phyloP scores from a whole-genome alignment of 2,113 vertebrate species.

The Electrona antarctica region DNA sequence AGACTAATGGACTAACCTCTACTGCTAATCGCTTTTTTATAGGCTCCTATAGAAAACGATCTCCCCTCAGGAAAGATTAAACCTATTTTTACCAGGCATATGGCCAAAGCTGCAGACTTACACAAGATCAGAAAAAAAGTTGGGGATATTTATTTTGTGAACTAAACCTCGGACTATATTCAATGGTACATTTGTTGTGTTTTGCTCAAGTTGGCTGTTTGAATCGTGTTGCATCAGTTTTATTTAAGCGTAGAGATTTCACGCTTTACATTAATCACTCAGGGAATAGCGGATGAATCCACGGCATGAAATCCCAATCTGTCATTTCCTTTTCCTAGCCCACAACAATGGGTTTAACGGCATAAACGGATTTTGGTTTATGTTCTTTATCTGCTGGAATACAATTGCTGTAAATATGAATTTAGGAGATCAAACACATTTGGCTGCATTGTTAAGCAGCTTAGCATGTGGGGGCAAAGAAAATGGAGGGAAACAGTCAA shows the following conservation, averaged over 20 bases:
- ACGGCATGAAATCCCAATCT: conserved; percentile 76
- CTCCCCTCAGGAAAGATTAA: conserved; percentile 60
- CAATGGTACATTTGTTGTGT: conserved; percentile 9
- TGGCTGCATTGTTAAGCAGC: conserved; percentile 73
- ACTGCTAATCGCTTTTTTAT: conserved; percentile 69
- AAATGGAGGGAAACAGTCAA: conserved; percentile 28
- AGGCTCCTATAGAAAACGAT: conserved; percentile 45
- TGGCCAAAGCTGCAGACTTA: conserved; percentile 9
- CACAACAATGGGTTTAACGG: conserved; percentile 72
- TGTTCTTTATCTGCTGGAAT: conserved; percentile 71
- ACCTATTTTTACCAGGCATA: conserved; percentile 62
- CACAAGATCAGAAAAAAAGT: conserved; percentile 6
- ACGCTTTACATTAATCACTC: conserved; percentile 72
- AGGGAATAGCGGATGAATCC: conserved; percentile 75
- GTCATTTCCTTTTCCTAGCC: conserved; percentile 52
- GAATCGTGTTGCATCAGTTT: conserved; percentile 54
- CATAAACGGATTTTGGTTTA: conserved; percentile 74
- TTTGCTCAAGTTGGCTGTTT: conserved; percentile 49
- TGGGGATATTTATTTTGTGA: conserved; percentile 5
- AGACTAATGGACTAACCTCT: conserved; percentile 75
- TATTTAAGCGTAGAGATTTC: conserved; percentile 69
- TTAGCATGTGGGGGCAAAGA: conserved; percentile 54
- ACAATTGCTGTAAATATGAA: conserved; percentile 77
- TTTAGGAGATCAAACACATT: conserved; percentile 75
- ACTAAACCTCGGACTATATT: conserved; percentile 31